Evolutionary conservation across 2,888 invertebrate species (phyloP).

Genomic region (Deilephila elpenor): DNA sequence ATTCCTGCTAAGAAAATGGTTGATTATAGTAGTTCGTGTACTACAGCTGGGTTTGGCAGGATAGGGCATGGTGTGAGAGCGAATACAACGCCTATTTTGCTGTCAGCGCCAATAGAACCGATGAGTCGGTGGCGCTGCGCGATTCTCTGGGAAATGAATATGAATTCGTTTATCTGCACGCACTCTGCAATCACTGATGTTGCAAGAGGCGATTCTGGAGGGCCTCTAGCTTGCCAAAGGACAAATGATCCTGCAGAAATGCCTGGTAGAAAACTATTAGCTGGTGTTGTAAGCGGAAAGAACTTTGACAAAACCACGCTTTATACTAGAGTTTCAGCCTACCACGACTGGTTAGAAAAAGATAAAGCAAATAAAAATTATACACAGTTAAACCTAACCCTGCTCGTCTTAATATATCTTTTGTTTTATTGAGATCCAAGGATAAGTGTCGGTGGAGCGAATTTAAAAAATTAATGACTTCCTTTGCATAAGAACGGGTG

Average conservation of each 20-base stretch:
- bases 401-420: conserved; percentile 57
- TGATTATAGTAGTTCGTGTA: conserved; percentile 55
- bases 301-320: conserved; percentile 60
- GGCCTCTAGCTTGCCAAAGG: conserved; percentile 61
- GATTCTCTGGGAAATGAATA: conserved; percentile 62
- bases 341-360: conserved; percentile 53
- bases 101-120: conserved; percentile 53
- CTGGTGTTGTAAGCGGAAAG: conserved; percentile 68
- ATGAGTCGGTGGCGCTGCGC: conserved; percentile 56
- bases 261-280: conserved; percentile 50
- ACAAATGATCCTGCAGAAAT: conserved; percentile 51
- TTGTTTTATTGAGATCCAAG: conserved; percentile 50
- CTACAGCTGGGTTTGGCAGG: conserved; percentile 61
- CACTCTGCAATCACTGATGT: conserved; percentile 55
- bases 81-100: conserved; percentile 47
- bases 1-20: conserved; percentile 39
- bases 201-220: conserved; percentile 67
- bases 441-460: conserved; percentile 16
- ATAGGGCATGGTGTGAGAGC: conserved; percentile 36
- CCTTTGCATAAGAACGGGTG: conserved; percentile 45
- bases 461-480: conserved; percentile 43
- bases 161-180: conserved; percentile 60
- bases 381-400: conserved; percentile 39
- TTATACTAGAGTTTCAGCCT: conserved; percentile 49
- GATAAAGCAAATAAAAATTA: conserved; percentile 30